Conservation (phyloP, 2,797 vertebrate genomes). For the Catostomus latipinnis region DNA sequence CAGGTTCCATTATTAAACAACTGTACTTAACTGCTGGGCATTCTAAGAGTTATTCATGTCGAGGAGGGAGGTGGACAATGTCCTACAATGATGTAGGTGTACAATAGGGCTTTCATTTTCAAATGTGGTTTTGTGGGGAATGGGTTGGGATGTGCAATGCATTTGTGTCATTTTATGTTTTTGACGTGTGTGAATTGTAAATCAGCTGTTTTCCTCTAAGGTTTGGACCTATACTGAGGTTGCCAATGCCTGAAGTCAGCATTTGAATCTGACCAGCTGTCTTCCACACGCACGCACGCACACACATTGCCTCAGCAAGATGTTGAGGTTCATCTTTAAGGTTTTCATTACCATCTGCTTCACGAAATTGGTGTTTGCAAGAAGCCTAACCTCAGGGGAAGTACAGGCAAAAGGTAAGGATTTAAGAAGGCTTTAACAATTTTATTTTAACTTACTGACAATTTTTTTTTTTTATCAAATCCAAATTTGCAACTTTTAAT, state of each 20-base stretch:
- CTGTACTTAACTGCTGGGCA: conserved; percentile 66
- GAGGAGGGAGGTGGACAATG: conserved; percentile 67
- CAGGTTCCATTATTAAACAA: conserved; percentile 72
- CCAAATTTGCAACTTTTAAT: too few species aligned
- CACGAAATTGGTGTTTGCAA: conserved; percentile 54
- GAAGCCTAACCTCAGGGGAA: conserved; percentile 50
- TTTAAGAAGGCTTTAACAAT: background rate
- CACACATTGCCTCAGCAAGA: conserved; percentile 62
- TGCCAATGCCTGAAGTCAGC: conserved; percentile 71
- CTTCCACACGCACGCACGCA: conserved; percentile 12
- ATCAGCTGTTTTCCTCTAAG: conserved; percentile 36
- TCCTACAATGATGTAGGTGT: conserved; percentile 60
- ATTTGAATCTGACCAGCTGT: conserved; percentile 66
- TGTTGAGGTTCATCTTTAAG: conserved; percentile 63
- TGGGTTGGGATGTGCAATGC: conserved; percentile 18
- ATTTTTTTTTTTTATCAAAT: too few species aligned
- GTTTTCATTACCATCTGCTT: conserved; percentile 70
- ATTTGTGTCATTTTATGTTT: conserved; percentile 34
- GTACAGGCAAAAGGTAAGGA: conserved; percentile 70
- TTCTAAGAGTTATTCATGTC: conserved; percentile 71
- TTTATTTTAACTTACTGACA: too few species aligned
- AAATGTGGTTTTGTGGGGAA: conserved; percentile 56
- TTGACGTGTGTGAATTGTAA: conserved; percentile 35
- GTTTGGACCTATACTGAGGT: conserved; percentile 45
- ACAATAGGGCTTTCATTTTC: conserved; percentile 58